phyloP scores from a whole-genome alignment of 2,888 invertebrate genomes.

The Cotesia congregata region DNA sequence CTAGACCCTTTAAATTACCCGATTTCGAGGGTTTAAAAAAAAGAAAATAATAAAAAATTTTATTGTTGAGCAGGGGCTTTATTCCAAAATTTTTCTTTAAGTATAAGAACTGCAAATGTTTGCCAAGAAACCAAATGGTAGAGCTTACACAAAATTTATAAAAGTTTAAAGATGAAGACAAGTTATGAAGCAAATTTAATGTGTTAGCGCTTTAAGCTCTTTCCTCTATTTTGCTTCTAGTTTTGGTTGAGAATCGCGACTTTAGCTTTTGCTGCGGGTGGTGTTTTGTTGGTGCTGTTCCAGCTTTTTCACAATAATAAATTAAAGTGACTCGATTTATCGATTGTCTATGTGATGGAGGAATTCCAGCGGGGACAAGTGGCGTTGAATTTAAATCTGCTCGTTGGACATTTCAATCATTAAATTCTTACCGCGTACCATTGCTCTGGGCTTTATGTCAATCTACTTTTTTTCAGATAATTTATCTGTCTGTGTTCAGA shows the following conservation, averaged over 20 bases:
- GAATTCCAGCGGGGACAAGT: slow-evolving; percentile 30
- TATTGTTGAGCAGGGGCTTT: not conserved
- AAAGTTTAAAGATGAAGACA: not conserved
- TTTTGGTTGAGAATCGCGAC: not conserved
- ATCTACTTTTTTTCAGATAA: not conserved
- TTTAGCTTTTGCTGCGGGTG: not conserved
- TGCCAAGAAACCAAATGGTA: slow-evolving; percentile 11
- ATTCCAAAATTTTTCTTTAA: not conserved
- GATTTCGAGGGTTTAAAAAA: not conserved
- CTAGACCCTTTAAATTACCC: not conserved
- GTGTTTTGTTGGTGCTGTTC: not conserved
- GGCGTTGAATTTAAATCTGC: slow-evolving; percentile 42
- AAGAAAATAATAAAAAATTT: not conserved
- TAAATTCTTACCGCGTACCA: slow-evolving; percentile 43
- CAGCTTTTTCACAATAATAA: not conserved
- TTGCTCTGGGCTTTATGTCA: not conserved
- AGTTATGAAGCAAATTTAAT: not conserved
- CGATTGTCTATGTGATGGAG: not conserved
- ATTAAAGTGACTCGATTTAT: not conserved
- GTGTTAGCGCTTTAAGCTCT: not conserved
- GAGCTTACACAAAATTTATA: not conserved
- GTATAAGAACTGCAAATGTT: not conserved
- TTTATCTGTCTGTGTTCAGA: not conserved
- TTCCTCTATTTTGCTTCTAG: not conserved
- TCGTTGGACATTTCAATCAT: slow-evolving; percentile 49